Conservation (phyloP, 2,797 vertebrate species). For the Cossypha heuglini region DNA sequence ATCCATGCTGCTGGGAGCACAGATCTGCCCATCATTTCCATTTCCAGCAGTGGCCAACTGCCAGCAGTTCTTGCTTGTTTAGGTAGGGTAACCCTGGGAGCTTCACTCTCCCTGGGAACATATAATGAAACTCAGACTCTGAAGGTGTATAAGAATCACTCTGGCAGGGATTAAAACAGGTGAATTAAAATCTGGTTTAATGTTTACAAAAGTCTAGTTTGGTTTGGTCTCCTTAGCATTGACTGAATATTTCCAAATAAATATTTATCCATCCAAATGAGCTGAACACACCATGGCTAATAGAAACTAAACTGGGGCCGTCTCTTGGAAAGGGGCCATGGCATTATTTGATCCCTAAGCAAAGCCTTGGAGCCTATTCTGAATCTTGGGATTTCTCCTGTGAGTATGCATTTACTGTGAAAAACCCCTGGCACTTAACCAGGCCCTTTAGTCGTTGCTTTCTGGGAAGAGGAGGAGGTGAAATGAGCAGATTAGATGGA, state of each 20-base stretch:
- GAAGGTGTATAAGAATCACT: not conserved
- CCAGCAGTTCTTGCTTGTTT: not conserved
- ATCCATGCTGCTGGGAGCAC: not conserved
- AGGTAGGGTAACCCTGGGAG: conserved; percentile 13
- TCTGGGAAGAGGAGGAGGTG: not conserved
- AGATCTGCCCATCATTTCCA: not conserved
- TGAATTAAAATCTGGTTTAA: not conserved
- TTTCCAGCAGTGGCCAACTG: not conserved
- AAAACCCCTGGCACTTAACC: not conserved
- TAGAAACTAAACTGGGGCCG: not conserved
- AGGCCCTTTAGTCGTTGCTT: not conserved
- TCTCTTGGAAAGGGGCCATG: not conserved
- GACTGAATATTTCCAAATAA: not conserved
- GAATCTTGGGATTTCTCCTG: not conserved
- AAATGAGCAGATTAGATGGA: not conserved
- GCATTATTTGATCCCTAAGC: not conserved
- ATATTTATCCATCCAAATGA: not conserved
- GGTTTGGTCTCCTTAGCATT: not conserved
- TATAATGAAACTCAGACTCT: not conserved
- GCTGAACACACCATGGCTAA: no score
- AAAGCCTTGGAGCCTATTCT: not conserved
- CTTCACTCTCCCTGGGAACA: not conserved
- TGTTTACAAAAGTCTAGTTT: not conserved
- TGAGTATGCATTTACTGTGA: not conserved
- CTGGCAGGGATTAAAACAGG: not conserved